phyloP scores from a whole-genome alignment of 2,888 invertebrate species.

The Thera britannica region DNA sequence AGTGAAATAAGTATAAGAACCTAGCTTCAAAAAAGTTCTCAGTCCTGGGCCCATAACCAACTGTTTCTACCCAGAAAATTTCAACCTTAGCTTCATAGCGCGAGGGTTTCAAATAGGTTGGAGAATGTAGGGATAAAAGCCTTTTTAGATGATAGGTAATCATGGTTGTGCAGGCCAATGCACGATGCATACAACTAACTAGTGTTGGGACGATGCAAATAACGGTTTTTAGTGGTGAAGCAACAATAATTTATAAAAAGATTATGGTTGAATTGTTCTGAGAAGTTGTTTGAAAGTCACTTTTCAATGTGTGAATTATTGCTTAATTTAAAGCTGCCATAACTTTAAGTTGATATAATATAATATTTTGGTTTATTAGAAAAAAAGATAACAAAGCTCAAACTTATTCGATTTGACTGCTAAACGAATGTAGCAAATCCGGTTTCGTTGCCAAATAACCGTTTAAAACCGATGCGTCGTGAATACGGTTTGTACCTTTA shows the following conservation, averaged over 20 bases:
- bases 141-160: slow-evolving; percentile 49
- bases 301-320: no score
- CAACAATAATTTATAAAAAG: slow-evolving; percentile 12
- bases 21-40: slow-evolving; percentile 74
- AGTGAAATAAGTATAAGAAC: slow-evolving; percentile 82
- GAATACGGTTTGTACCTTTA: slow-evolving; percentile 62
- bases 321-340: no score
- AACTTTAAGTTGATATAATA: no score
- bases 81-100: fast-evolving
- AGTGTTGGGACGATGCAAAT: slow-evolving; percentile 64
- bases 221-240: slow-evolving; percentile 47
- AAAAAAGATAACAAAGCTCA: no score
- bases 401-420: no score
- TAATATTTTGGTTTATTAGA: no score
- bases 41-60: slow-evolving; percentile 27
- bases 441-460: slow-evolving; percentile 19
- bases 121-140: slow-evolving; percentile 43
- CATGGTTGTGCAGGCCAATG: slow-evolving; percentile 82
- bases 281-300: no score
- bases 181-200: slow-evolving; percentile 84
- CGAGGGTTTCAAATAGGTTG: slow-evolving; percentile 44
- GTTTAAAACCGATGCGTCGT: slow-evolving; percentile 45
- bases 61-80: neutral
- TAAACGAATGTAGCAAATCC: neutral
- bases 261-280: neutral